Base-by-base conservation (phyloP, 2,113 vertebrate species). In the Dromaius novaehollandiae region DNA sequence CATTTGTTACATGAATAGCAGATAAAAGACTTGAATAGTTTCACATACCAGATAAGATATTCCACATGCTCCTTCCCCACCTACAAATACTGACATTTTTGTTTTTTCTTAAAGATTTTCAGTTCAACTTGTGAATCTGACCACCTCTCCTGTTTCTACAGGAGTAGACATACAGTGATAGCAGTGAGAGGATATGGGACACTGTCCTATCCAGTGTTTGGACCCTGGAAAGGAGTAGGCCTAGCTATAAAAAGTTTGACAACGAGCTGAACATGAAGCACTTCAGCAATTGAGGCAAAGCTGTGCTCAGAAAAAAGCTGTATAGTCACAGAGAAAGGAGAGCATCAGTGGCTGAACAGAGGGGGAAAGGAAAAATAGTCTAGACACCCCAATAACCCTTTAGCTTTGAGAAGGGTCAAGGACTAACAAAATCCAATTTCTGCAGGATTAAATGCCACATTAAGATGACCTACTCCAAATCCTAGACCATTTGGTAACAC, bases 1-100 rank as follows among this genome's bases (percentile, higher is more conserved):
- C 82, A 95, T 97, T 89, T 96, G 86, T 98, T 98, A 98, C 96
- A 98, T 96, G 86, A 98, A 98, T 75, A 98, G 97, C 95, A 98
- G 95, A 97, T 96, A 86, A 97, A 91, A 85, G 96, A 97, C 94
- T 97, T 89, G 81, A 95, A 98, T 97, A 97, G 91, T 98, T 98
- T 97, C 95, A 97, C 97, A 98, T 95, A 96, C 84, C 93, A 94
- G 95, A 75, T 94, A 97, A 86, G 95, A 89, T 95, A 96, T 91
- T 97, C 98, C 97, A 89, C 94, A 96, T 97, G 93, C 97, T 97
- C 96, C 95, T 97, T 96, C 70, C 92, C 96, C 86, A 95, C 66
- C 97, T 90, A 95, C 96, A 97, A 97, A 98, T 98, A 98, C 98
- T 98, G 97, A 97, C 83, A 97, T 6, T 50, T 56, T 71, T 32